Conservation (phyloP, 2,113 vertebrate species). For the Tachysurus vachellii region DNA sequence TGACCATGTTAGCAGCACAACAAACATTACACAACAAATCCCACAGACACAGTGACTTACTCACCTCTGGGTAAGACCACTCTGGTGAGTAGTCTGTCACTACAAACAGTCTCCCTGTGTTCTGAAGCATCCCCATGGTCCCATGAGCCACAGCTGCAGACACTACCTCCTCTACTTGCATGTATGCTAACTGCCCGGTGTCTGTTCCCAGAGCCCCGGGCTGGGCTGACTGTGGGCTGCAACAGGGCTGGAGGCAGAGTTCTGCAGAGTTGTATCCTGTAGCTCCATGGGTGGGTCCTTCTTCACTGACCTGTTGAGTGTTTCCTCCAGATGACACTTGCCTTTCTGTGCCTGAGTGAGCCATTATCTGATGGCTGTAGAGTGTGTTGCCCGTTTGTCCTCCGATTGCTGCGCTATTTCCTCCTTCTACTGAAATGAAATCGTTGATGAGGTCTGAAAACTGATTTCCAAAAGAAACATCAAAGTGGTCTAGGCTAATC, state of each 20-base stretch:
- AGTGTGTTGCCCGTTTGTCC: conserved; percentile 62
- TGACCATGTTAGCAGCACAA: background rate
- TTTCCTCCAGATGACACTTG: conserved; percentile 69
- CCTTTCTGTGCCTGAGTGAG: conserved; percentile 70
- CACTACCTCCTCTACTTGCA: conserved; percentile 86
- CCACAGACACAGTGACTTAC: conserved; percentile 47
- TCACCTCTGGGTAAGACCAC: conserved; percentile 98
- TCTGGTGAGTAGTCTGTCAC: conserved; percentile 98
- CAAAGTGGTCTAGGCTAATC: conserved; percentile 96
- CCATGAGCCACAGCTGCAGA: conserved; percentile 82
- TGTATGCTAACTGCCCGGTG: conserved; percentile 80
- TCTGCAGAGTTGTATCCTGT: conserved; percentile 79
- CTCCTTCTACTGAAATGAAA: conserved; percentile 96
- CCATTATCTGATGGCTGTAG: conserved; percentile 84
- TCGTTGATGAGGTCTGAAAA: conserved; percentile 99
- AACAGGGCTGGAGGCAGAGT: conserved; percentile 82
- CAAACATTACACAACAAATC: background rate
- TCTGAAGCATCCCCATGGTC: conserved; percentile 89
- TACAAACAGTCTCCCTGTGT: conserved; percentile 91
- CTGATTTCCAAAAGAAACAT: conserved; percentile 97
- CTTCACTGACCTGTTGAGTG: conserved; percentile 70
- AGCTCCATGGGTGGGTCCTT: conserved; percentile 70
- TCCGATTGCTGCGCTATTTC: conserved; percentile 62
- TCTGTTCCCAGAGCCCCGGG: conserved; percentile 68
- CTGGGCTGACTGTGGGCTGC: conserved; percentile 79